Percentiles rank a stretch among this genome's conserved stretches.
phyloP scores from a whole-genome alignment of 2,113 vertebrate genomes.

The Cephalopterus ornatus region DNA sequence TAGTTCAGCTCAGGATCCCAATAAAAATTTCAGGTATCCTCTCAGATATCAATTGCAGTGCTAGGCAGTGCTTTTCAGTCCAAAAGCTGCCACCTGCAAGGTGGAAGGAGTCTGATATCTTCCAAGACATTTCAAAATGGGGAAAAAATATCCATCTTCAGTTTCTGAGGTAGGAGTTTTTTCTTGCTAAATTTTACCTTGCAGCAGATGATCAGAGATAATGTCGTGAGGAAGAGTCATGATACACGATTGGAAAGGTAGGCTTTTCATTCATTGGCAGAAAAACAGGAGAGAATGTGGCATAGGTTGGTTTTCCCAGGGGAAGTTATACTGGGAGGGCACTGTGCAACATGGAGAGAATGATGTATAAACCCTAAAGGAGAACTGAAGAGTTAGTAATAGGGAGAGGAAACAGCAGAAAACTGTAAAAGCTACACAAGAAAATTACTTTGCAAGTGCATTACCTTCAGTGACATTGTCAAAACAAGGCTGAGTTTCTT shows the following conservation, averaged over 20 bases:
- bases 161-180: background rate
- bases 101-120: background rate
- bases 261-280: background rate
- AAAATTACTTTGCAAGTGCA: background rate
- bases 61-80: background rate
- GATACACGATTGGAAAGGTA: background rate
- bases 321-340: background rate
- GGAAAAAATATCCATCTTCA: background rate
- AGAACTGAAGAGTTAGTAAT: background rate
- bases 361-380: background rate
- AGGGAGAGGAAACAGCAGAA: background rate
- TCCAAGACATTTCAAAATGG: background rate
- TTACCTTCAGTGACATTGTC: background rate
- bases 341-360: background rate
- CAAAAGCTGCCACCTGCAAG: background rate
- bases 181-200: background rate
- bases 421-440: background rate
- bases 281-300: background rate
- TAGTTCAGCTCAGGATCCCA: background rate
- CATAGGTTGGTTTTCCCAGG: background rate
- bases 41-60: background rate
- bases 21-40: background rate
- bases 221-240: background rate
- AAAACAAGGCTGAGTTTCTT: slow-evolving; percentile 10
- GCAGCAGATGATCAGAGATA: background rate